Base-by-base conservation (phyloP, 2,888 invertebrate species). In the Digitonthophagus gazella region DNA sequence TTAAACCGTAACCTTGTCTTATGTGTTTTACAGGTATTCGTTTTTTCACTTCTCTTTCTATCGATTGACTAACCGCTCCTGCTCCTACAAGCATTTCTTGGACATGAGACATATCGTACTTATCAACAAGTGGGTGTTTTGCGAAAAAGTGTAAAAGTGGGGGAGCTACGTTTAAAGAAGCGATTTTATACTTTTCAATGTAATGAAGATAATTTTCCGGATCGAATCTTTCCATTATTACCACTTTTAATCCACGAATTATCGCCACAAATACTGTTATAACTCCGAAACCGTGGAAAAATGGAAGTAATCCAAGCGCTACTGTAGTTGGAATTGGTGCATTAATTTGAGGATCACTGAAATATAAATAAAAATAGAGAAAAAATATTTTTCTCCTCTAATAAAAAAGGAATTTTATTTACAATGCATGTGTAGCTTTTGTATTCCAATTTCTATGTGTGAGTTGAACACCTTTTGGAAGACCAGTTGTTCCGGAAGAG, bases 401-500 rank as follows among this genome's bases (percentile, higher is more conserved):
- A 54, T 15, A 55, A 18, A 65, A n/a, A 11, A 44, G 15, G 5
- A n/a, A 22, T 6, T 22, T 63, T 61, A 71, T 67, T 70, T 71
- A 73, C 71, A 22, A n/a, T 19, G 61, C 61, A 19, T 69, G 28
- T 8, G 66, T 58, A 66, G 61, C 75, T 28, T 56, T 65, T 75
- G 82, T 82, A 77, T 85, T 85, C 80, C 90, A 83, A 81, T 92
- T 93, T 18, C 83, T 83, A 79, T 92, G 91, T 1, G 91, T 89
- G 2, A 92, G 82, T 85, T 89, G 87, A 0, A 93, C 93, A 19
- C 92, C 93, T 80, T 93, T 93, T 0, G 93, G 91, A 67, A 92
- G 78, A 0, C 93, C 94, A 0, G 90, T 91, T 0, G 93, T 94
- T 14, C 94, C 94, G 0, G 93, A 93, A 0, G 93, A 93, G 78